Evolutionary conservation across 2,888 invertebrate species (phyloP), one percentile per base, ranked within the genome.

Genomic region (Diaphora mendica): DNA sequence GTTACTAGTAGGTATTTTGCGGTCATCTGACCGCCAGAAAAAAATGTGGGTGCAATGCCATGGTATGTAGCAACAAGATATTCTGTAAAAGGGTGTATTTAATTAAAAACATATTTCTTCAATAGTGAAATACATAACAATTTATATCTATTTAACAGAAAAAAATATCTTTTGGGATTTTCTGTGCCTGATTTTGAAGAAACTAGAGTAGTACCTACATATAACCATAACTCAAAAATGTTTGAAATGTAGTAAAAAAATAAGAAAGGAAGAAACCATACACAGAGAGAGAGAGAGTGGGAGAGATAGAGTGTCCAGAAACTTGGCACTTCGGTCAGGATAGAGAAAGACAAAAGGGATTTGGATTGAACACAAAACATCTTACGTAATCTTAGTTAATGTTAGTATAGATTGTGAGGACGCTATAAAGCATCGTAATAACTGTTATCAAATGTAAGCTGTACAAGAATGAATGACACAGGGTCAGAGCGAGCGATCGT

Each of bases 401-500:
- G 44, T 77, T 66, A 73, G 77, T 83, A 82, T 82, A 77, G 72
- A 72, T 77, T 78, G 81, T 77, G 68, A 77, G 78, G 75, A 74
- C 67, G 80, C 77, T 83, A 81, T 82, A 82, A 75, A 82, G 75
- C 77, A 72, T 73, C 62, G 66, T 86, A 87, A 86, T 88, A 83
- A 85, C 85, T 78, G 87, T 88, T 86, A 88, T 89, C 85, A 84
- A 83, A 82, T 82, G 78, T 85, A 79, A 85, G 83, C 83, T 85
- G 79, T 82, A 78, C 78, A 75, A 73, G 74, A 72, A 74, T 71
- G 79, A 83, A 82, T 80, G 83, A 84, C 86, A 85, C 82, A 77
- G 82, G 86, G 85, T 86, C 85, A 78, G 82, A 75, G 70, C 62
- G 64, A 44, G 70, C 59, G 35, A 26, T 48, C 44, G 30, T 65